A percentile compares a stretch with the other conserved stretches of the same genome.
These are phyloP conservation scores for Spodoptera littoralis DNA, from an alignment of 2,888 invertebrate genomes.

Conservation along the genomic window DNA sequence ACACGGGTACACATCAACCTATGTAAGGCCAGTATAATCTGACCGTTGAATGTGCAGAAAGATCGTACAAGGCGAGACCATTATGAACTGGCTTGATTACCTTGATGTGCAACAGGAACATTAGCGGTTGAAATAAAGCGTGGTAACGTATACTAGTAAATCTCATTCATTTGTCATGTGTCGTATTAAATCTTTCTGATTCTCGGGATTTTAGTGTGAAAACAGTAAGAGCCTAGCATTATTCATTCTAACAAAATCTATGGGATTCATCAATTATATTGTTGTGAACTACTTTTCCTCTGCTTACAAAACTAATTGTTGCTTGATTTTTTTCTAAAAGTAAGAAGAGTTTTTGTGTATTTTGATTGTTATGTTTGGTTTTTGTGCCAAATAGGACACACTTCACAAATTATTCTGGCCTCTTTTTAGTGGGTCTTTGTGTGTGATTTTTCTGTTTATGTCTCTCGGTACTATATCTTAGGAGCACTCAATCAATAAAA, in stretches of 20 bases:
- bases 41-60: too few species aligned
- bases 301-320: slow-evolving; percentile 25
- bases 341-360: not conserved
- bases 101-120: slow-evolving; percentile 2
- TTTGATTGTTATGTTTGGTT: not conserved
- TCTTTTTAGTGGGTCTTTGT: slow-evolving; percentile 9
- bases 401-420: slow-evolving; percentile 22
- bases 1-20: too few species aligned
- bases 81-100: too few species aligned
- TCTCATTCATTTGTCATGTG: slow-evolving; percentile 52
- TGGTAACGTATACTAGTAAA: slow-evolving; percentile 36
- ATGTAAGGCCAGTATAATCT: too few species aligned
- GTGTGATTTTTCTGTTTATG: too few species aligned
- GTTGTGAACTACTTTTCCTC: slow-evolving; percentile 20
- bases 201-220: slow-evolving; percentile 35
- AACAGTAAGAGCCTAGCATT: slow-evolving; percentile 26
- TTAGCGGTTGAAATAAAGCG: slow-evolving; percentile 28
- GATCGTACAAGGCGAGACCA: too few species aligned
- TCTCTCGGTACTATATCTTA: too few species aligned
- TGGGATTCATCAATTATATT: slow-evolving; percentile 46
- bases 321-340: slow-evolving; percentile 9
- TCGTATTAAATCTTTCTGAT: slow-evolving; percentile 54
- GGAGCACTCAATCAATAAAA: too few species aligned
- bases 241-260: slow-evolving; percentile 49
- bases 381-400: slow-evolving; percentile 28